A percentile compares a stretch with the other conserved stretches of the same genome.
Evolutionary conservation across 2,797 vertebrate species (phyloP).

Genomic region (Enteromius unitaeniatus): DNA sequence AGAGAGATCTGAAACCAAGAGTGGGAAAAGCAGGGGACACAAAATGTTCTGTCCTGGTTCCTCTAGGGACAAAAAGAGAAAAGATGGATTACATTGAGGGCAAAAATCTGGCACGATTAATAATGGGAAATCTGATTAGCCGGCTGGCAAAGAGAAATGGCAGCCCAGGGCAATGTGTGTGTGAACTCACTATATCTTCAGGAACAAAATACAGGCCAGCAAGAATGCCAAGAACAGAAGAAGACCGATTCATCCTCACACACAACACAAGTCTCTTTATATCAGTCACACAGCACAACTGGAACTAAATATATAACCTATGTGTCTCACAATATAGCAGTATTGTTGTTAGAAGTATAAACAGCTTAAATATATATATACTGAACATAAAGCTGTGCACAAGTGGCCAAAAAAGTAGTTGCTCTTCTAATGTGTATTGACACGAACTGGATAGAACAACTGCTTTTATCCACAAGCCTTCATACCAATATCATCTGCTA

Average conservation of each 20-base stretch:
- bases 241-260: neutral
- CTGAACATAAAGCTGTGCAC: neutral
- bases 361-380: neutral
- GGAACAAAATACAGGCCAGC: constrained; percentile 4
- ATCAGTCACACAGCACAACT: neutral
- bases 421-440: neutral
- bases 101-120: constrained; percentile 59
- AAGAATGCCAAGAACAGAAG: constrained; percentile 1
- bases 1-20: constrained; percentile 24
- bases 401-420: neutral
- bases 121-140: constrained; percentile 68
- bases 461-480: constrained; percentile 3
- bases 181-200: constrained; percentile 25
- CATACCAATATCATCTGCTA: constrained; percentile 27
- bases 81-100: constrained; percentile 59
- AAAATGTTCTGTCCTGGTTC: constrained; percentile 59
- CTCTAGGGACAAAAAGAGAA: constrained; percentile 36
- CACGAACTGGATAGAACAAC: neutral
- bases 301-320: neutral
- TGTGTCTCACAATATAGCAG: neutral
- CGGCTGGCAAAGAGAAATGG: constrained; percentile 40
- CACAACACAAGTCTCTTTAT: neutral
- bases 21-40: constrained; percentile 18
- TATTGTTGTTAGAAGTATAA: neutral
- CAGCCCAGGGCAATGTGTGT: constrained; percentile 32